phyloP scores from a whole-genome alignment of 2,888 invertebrate species.

The Acanthoscelides obtectus region DNA sequence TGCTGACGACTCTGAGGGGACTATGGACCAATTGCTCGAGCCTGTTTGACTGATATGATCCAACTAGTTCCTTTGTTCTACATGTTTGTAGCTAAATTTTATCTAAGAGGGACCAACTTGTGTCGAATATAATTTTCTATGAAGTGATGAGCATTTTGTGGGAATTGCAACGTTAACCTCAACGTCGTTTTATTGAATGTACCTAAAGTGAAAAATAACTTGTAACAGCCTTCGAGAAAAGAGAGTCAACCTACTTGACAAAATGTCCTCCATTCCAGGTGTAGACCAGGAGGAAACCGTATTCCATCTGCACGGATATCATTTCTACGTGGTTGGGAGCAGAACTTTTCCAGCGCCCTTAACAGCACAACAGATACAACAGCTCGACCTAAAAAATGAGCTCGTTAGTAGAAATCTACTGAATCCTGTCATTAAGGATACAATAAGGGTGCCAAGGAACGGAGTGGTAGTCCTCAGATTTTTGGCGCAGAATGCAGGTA shows the following conservation, averaged over 20 bases:
- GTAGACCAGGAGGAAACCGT: conserved; percentile 62
- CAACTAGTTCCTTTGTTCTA: no score
- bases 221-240: no score
- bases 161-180: no score
- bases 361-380: conserved; percentile 52
- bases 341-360: conserved; percentile 49
- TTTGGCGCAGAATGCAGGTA: conserved; percentile 70
- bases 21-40: no score
- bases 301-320: conserved; percentile 73
- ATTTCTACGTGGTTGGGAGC: conserved; percentile 63
- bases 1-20: no score
- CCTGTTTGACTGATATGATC: no score
- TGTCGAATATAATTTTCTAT: no score
- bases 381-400: conserved; percentile 52
- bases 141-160: no score
- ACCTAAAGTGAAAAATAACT: no score
- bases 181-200: no score
- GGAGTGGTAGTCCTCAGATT: conserved; percentile 69
- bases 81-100: no score
- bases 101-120: no score
- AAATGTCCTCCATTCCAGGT: conserved; percentile 50
- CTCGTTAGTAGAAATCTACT: conserved; percentile 56
- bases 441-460: conserved; percentile 65
- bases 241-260: not conserved
- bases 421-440: conserved; percentile 66